Conservation (phyloP, 2,113 vertebrate species). For the Syngnathus typhle region DNA sequence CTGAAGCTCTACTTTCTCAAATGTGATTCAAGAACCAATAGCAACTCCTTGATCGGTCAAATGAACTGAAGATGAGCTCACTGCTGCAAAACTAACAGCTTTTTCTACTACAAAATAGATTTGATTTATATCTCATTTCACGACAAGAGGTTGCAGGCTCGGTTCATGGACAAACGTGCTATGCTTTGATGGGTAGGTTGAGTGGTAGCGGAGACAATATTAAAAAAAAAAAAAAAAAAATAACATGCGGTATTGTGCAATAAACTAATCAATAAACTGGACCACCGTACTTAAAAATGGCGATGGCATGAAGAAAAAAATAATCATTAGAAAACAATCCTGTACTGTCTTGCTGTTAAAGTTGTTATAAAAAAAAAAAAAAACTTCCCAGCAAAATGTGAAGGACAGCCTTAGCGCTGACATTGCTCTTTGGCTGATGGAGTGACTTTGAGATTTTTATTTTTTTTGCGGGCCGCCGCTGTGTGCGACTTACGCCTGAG, state of each 20-base stretch:
- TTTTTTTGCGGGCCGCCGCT: slow-evolving; percentile 43
- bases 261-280: background rate
- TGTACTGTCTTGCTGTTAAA: slow-evolving; percentile 33
- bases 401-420: slow-evolving; percentile 50
- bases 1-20: slow-evolving; percentile 25
- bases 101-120: slow-evolving; percentile 23
- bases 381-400: slow-evolving; percentile 48
- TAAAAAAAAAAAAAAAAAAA: too few species aligned
- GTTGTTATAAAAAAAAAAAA: slow-evolving; percentile 53
- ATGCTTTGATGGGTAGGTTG: background rate
- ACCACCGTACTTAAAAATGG: too few species aligned
- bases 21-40: slow-evolving; percentile 27
- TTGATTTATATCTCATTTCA: slow-evolving; percentile 21
- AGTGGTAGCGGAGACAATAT: background rate
- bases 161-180: background rate
- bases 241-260: background rate
- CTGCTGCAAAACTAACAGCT: slow-evolving; percentile 3
- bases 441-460: slow-evolving; percentile 57
- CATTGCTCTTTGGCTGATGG: slow-evolving; percentile 57
- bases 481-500: slow-evolving; percentile 61
- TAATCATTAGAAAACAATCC: slow-evolving; percentile 50
- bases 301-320: background rate
- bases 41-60: slow-evolving; percentile 23
- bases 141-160: background rate
- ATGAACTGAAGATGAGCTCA: slow-evolving; percentile 19